A percentile compares a stretch with the other conserved stretches of the same genome.
Conservation (phyloP, 2,113 vertebrate genomes). For the Apistogramma diplotaenia region DNA sequence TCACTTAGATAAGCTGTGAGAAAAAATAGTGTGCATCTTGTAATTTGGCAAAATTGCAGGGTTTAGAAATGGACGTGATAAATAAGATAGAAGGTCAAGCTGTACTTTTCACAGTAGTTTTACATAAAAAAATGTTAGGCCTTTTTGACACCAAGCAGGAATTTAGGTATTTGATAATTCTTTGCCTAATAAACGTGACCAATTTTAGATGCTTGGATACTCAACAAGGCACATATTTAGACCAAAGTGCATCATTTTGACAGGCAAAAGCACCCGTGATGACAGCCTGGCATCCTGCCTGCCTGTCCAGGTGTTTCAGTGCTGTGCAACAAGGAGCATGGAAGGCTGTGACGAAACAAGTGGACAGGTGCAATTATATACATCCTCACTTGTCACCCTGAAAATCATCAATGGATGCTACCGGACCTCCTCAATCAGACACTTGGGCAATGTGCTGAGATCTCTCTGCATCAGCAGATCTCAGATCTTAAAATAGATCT, state of each 20-base stretch:
- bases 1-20: neutral
- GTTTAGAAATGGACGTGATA: neutral
- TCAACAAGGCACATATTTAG: neutral
- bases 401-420: neutral
- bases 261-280: neutral
- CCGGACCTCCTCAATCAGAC: neutral
- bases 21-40: neutral
- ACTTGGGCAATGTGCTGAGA: neutral
- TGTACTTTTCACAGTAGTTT: neutral
- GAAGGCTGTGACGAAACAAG: conserved; percentile 43
- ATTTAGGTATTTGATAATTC: neutral
- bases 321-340: conserved; percentile 17
- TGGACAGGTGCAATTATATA: conserved; percentile 15
- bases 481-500: conserved; percentile 45
- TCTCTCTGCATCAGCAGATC: conserved; percentile 42
- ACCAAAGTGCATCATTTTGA: neutral
- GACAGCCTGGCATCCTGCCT: conserved; percentile 46
- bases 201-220: neutral
- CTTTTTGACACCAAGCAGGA: neutral
- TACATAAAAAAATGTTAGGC: neutral
- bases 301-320: conserved; percentile 54
- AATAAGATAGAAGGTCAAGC: neutral
- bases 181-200: neutral
- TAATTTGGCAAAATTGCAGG: neutral
- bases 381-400: conserved; percentile 26